Evolutionary conservation across 1,140 invertebrate species (phyloP).

Genomic region (Drosophila carrolli): DNA sequence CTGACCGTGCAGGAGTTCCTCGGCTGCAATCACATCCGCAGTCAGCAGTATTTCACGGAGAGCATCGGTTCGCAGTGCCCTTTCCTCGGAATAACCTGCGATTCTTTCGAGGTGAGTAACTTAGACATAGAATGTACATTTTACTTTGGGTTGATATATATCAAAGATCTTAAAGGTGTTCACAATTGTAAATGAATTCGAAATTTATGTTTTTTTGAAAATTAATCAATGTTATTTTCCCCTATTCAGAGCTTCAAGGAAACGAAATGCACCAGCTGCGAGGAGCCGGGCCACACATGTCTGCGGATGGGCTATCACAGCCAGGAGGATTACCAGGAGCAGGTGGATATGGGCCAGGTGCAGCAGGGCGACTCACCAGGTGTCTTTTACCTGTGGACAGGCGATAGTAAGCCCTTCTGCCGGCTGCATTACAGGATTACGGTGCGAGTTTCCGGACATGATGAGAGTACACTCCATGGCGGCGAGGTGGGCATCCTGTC

Average conservation of each 20-base stretch:
- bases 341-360: constrained; percentile 82
- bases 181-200: too few species aligned
- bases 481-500: constrained; percentile 90
- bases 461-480: constrained; percentile 89
- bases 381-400: constrained; percentile 89
- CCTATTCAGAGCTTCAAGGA: constrained; percentile 87
- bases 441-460: constrained; percentile 90
- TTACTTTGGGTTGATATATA: too few species aligned
- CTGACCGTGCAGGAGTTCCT: constrained; percentile 90
- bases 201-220: too few species aligned
- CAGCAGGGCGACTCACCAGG: constrained; percentile 86
- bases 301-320: constrained; percentile 89
- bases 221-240: neutral
- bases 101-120: constrained; percentile 88
- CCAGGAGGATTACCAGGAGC: constrained; percentile 85
- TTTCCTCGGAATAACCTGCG: constrained; percentile 91
- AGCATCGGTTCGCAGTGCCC: constrained; percentile 91
- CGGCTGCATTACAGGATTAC: constrained; percentile 91
- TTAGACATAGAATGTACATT: neutral
- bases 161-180: too few species aligned
- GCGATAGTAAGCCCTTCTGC: constrained; percentile 89
- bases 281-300: constrained; percentile 87
- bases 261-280: constrained; percentile 91
- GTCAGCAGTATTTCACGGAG: constrained; percentile 94
- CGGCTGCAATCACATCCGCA: constrained; percentile 93